Conservation (phyloP, 2,797 vertebrate species). For the Merluccius polli region DNA sequence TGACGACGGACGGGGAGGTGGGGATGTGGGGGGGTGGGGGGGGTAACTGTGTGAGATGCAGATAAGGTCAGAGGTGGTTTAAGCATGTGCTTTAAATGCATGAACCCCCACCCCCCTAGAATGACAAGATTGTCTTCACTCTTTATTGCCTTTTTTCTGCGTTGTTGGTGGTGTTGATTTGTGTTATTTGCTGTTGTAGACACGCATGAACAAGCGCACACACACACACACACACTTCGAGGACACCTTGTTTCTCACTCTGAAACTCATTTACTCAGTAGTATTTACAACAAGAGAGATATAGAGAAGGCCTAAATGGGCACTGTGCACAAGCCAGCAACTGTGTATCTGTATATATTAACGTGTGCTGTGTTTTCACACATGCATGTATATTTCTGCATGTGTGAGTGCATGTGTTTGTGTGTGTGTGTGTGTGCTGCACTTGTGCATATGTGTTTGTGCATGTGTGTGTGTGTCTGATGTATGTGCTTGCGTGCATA, state of each 20-base stretch:
- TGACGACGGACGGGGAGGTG: no score
- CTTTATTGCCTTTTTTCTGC: not conserved
- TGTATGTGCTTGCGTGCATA: not conserved
- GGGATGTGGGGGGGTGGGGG: no score
- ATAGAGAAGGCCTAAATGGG: no score
- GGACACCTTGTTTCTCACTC: no score
- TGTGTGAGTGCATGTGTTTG: slow-evolving; percentile 19
- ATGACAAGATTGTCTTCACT: slow-evolving; percentile 52
- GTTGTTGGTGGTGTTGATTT: no score
- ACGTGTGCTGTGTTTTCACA: no score
- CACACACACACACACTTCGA: no score
- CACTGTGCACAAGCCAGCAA: no score
- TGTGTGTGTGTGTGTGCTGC: slow-evolving; percentile 35
- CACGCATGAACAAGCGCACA: no score
- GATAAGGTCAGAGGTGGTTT: slow-evolving; percentile 56
- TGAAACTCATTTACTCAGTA: no score
- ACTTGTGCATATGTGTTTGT: slow-evolving; percentile 19
- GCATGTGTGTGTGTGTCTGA: slow-evolving; percentile 18
- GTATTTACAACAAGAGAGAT: no score
- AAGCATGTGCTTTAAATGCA: slow-evolving; percentile 73
- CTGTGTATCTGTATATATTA: no score
- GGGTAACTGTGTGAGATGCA: slow-evolving; percentile 31
- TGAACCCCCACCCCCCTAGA: slow-evolving; percentile 52
- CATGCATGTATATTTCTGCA: not conserved
- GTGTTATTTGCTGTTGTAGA: slow-evolving; percentile 31